Evolutionary conservation across 1,140 invertebrate species (phyloP).

Genomic region (Nilaparvata lugens): DNA sequence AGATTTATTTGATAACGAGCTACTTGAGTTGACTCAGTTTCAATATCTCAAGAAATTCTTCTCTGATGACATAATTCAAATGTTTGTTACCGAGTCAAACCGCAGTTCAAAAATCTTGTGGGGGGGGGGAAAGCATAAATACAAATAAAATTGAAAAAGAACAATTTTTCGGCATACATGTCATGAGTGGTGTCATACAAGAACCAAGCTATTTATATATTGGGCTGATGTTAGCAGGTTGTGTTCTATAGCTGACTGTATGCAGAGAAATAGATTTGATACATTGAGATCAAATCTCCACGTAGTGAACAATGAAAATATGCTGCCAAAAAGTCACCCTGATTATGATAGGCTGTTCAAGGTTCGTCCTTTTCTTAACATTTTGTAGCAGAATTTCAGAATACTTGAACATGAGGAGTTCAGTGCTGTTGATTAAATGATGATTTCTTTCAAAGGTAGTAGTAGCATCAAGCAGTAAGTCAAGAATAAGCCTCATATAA

Average conservation of each 20-base stretch:
- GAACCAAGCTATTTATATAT: conserved; percentile 22
- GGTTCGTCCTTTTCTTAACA: no score
- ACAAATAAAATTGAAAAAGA: background rate
- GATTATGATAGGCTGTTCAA: no score
- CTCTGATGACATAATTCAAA: background rate
- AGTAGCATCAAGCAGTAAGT: no score
- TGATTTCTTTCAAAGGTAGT: no score
- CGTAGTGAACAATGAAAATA: background rate
- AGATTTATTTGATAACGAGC: no score
- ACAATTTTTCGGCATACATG: no score
- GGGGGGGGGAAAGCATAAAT: background rate
- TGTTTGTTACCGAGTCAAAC: background rate
- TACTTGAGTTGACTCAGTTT: no score
- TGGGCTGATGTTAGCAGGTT: conserved; percentile 18
- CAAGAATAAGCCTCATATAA: conserved; percentile 31
- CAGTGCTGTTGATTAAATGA: conserved; percentile 18
- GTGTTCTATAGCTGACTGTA: background rate
- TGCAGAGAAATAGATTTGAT: no score
- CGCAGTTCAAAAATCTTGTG: background rate
- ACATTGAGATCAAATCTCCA: background rate
- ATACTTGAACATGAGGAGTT: no score
- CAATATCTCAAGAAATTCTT: no score
- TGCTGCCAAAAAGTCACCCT: no score
- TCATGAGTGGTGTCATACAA: conserved; percentile 22
- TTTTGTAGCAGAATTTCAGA: no score